A percentile compares a stretch with the other conserved stretches of the same genome.
Conservation (phyloP, 2,888 invertebrate species). For the Drosophila emarginata region DNA sequence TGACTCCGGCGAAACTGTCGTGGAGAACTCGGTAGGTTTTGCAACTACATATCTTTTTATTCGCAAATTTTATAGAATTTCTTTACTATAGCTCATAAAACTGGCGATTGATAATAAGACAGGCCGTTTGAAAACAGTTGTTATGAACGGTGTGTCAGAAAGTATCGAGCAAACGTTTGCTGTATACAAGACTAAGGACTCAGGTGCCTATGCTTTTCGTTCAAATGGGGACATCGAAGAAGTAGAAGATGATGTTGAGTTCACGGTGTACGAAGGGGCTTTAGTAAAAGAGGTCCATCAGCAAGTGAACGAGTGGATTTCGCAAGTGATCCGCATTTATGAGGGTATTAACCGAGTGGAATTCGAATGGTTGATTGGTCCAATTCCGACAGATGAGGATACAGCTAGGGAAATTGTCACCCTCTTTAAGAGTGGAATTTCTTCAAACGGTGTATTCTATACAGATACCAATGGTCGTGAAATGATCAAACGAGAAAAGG, state of each 20-base stretch:
- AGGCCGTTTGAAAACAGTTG: conserved; percentile 61
- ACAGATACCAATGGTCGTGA: conserved; percentile 98
- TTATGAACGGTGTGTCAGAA: conserved; percentile 74
- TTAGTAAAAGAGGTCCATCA: conserved; percentile 39
- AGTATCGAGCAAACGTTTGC: conserved; percentile 85
- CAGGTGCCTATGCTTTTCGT: conserved; percentile 37
- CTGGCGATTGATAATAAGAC: conserved; percentile 60
- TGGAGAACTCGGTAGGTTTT: conserved; percentile 71
- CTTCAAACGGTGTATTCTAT: conserved; percentile 88
- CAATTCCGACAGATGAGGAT: conserved; percentile 86
- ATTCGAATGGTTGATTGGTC: conserved; percentile 90
- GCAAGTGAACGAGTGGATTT: conserved; percentile 68
- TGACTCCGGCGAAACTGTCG: conserved; percentile 48
- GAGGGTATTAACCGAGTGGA: conserved; percentile 85
- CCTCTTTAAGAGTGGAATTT: conserved; percentile 87
- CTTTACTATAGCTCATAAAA: conserved; percentile 66
- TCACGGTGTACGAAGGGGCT: conserved; percentile 27
- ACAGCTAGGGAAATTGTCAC: conserved; percentile 93
- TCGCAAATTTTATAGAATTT: not conserved
- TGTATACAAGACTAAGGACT: conserved; percentile 85
- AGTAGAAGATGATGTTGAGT: conserved; percentile 11
- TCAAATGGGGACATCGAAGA: conserved; percentile 15
- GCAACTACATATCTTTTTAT: not conserved
- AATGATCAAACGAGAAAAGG: conserved; percentile 86
- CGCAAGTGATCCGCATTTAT: conserved; percentile 88